These are phyloP conservation scores for Scrobipalpa atriplicella DNA, from an alignment of 2,888 invertebrate genomes.

Conservation along the genomic window DNA sequence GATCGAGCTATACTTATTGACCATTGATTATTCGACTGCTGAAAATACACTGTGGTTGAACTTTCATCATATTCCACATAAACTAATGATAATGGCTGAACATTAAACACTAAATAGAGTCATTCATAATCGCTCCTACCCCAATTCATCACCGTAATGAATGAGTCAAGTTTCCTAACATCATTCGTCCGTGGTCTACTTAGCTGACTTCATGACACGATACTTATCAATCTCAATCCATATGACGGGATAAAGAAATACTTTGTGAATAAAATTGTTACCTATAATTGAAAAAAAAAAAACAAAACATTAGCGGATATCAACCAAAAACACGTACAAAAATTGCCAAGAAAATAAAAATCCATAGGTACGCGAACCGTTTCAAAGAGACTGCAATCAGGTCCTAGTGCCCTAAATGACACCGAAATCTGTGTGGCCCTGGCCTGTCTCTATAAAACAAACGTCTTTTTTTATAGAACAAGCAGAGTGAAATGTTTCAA, in stretches of 20 bases:
- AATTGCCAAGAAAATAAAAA: background rate
- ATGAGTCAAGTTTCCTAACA: background rate
- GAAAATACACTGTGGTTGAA: too few relatives aligned
- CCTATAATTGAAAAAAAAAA: too few relatives aligned
- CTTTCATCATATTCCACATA: background rate
- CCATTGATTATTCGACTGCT: too few relatives aligned
- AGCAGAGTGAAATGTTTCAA: slow-evolving; percentile 1
- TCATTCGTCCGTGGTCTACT: slow-evolving; percentile 7
- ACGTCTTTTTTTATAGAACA: background rate
- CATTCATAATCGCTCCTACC: slow-evolving; percentile 1
- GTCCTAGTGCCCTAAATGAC: too few relatives aligned
- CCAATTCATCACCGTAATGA: background rate
- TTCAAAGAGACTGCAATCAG: too few relatives aligned
- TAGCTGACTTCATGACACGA: slow-evolving; percentile 6
- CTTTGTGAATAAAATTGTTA: too few relatives aligned
- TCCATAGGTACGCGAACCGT: background rate
- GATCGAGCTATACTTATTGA: too few relatives aligned
- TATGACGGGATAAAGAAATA: background rate
- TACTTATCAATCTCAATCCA: slow-evolving; percentile 12
- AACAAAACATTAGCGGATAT: too few relatives aligned
- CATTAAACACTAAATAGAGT: slow-evolving; percentile 4
- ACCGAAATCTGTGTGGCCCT: too few relatives aligned
- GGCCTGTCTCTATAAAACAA: too few relatives aligned
- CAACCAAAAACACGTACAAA: background rate
- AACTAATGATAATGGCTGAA: background rate